A percentile compares a stretch with the other conserved stretches of the same genome.
phyloP scores from a whole-genome alignment of 2,888 invertebrate genomes.

The Hypercompe scribonia region DNA sequence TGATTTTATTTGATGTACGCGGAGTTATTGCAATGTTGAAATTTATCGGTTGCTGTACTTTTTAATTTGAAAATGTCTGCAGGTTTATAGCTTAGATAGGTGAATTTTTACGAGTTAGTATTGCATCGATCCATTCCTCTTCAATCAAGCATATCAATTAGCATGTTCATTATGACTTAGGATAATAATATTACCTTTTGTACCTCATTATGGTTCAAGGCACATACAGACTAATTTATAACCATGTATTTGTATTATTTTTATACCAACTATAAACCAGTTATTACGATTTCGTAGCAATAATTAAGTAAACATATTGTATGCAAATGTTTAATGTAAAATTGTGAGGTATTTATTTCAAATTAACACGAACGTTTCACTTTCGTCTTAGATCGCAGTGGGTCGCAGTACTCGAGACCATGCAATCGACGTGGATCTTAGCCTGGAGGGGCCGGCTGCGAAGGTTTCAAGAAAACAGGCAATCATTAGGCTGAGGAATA shows the following conservation, averaged over 20 bases:
- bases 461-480: slow-evolving; percentile 98
- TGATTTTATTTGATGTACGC: slow-evolving; percentile 40
- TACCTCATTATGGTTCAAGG: slow-evolving; percentile 21
- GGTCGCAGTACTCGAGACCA: slow-evolving; percentile 96
- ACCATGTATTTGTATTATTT: slow-evolving; percentile 21
- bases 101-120: slow-evolving; percentile 18
- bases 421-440: slow-evolving; percentile 96
- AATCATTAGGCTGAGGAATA: slow-evolving; percentile 94
- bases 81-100: slow-evolving; percentile 14
- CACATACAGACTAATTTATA: slow-evolving; percentile 21
- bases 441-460: slow-evolving; percentile 97
- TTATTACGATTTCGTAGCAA: slow-evolving; percentile 15
- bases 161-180: slow-evolving; percentile 57
- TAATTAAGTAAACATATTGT: slow-evolving; percentile 31
- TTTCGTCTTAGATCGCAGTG: slow-evolving; percentile 91
- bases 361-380: slow-evolving; percentile 19
- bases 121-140: slow-evolving; percentile 51
- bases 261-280: slow-evolving; percentile 22
- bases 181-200: slow-evolving; percentile 51
- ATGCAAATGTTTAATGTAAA: slow-evolving; percentile 24
- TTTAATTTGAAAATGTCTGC: slow-evolving; percentile 16
- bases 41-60: slow-evolving; percentile 14
- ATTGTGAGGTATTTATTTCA: slow-evolving; percentile 6
- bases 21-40: slow-evolving; percentile 19
- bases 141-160: slow-evolving; percentile 68